These are phyloP conservation scores for human DNA, from an alignment of 2,113 vertebrate genomes.

Conservation along the genomic window GRCh38 chrX:46571001-46571500, in stretches of 20 bases:
- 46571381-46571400: not conserved
- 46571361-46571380: not conserved
- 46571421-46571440: not conserved
- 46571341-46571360: not conserved
- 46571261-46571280: not conserved
- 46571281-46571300: not conserved
- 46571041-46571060: not conserved
- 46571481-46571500: not conserved
- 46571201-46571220: not conserved
- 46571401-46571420: not conserved
- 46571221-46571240: not conserved
- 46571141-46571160: not conserved
- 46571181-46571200: not conserved
- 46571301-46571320: not conserved
- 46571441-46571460: not conserved
- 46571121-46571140: not conserved
- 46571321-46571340: not conserved
- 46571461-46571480: not conserved
- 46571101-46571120: not conserved
- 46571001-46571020: not conserved
- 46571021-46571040: not conserved
- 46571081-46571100: not conserved
- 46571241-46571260: not conserved
- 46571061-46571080: not conserved
- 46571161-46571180: not conserved